phyloP scores from a whole-genome alignment of 2,113 vertebrate genomes.

The Pterophyllum scalare region DNA sequence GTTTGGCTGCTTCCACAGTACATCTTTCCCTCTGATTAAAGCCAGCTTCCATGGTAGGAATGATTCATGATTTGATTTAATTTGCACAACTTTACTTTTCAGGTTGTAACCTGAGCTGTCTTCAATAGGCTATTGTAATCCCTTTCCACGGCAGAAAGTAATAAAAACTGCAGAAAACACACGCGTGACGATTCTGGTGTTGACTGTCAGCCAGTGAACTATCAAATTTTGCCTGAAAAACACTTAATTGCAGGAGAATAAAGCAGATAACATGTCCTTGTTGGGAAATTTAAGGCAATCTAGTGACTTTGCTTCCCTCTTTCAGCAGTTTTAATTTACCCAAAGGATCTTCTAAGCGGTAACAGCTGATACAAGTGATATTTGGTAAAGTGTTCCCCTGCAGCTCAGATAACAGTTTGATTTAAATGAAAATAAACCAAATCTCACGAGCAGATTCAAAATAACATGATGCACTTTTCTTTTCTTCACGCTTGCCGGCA shows the following conservation, averaged over 20 bases:
- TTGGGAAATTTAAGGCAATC: not conserved
- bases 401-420: not conserved
- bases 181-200: not conserved
- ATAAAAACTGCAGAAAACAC: not conserved
- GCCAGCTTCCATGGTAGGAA: not conserved
- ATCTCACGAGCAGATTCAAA: not conserved
- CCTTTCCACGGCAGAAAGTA: not conserved
- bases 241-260: not conserved
- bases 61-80: not conserved
- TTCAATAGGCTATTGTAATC: not conserved
- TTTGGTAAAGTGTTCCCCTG: not conserved
- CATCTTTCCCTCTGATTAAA: not conserved
- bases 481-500: not conserved
- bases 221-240: not conserved
- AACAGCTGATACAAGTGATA: slow-evolving; percentile 10
- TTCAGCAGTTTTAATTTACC: slow-evolving; percentile 14
- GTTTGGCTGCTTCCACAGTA: not conserved
- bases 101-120: not conserved
- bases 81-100: not conserved
- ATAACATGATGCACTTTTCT: not conserved
- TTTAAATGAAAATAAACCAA: slow-evolving; percentile 13
- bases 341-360: not conserved
- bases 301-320: not conserved
- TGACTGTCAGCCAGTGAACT: not conserved
- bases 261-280: not conserved